Evolutionary conservation across 1,140 invertebrate species (phyloP).

Genomic region (Leucophenga varia): DNA sequence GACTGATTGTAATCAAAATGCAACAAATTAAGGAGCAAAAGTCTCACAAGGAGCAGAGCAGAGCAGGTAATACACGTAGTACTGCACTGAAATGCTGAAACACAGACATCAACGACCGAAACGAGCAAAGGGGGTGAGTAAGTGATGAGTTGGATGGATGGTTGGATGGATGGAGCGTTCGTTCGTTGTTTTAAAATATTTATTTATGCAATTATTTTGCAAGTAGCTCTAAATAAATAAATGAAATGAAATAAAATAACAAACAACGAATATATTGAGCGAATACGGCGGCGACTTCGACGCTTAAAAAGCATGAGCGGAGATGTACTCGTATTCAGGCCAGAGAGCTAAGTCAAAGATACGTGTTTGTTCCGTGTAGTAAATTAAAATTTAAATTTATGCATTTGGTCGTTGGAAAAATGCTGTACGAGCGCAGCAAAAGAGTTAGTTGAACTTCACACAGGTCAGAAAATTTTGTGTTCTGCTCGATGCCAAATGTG

Average conservation of each 20-base stretch:
- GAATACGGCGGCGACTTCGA: too few relatives aligned
- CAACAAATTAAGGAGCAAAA: constrained; percentile 47
- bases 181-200: constrained; percentile 49
- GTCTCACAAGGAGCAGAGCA: constrained; percentile 14
- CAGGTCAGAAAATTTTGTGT: too few relatives aligned
- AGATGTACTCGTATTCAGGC: too few relatives aligned
- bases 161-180: background rate
- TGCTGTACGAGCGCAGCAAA: constrained; percentile 8
- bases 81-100: too few relatives aligned
- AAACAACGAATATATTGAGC: background rate
- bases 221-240: constrained; percentile 56
- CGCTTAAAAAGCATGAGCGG: too few relatives aligned
- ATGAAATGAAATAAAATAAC: constrained; percentile 54
- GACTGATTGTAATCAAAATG: constrained; percentile 51
- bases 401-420: constrained; percentile 33
- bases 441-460: too few relatives aligned
- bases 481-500: too few relatives aligned
- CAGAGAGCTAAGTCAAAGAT: background rate
- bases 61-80: too few relatives aligned
- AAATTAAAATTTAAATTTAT: constrained; percentile 57
- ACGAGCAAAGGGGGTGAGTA: constrained; percentile 2
- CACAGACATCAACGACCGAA: constrained; percentile 1
- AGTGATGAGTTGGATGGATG: background rate
- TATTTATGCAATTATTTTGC: constrained; percentile 57
- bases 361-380: constrained; percentile 24